Base-by-base conservation (phyloP, 2,888 invertebrate species). In the Aporophyla nigra region DNA sequence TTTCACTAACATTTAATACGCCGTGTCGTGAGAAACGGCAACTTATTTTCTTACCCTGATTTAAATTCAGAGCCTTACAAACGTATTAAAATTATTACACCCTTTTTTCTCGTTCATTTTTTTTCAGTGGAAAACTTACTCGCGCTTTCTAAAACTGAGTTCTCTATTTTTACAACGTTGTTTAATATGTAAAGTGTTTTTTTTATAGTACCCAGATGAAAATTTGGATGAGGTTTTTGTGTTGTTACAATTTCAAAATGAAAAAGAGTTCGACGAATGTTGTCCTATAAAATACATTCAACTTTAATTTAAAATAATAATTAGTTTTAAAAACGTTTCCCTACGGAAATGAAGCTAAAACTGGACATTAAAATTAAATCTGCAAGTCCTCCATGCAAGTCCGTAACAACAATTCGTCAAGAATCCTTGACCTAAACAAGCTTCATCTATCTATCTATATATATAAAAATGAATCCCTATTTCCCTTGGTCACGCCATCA, bases 31-130 rank as follows among this genome's bases (percentile, higher is more conserved):
- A 87, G 71, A 74, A 71, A 70, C 40, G 54, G 76, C 69, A 74
- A 79, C 73, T 82, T 75, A 75, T 82, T 85, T 76, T 70, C 76
- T 76, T 63, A 49, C 49, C 73, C 63, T 76, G 27, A 76, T 86
- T 87, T 85, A 74, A 86, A 85, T 86, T 79, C 74, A 73, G 51
- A 74, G 59, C 65, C 74, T 72, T 69, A 82, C 86, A 85, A 85
- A 85, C 72, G 68, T 85, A 82, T 82, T 82, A 73, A 78, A 82
- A 87, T 78, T 53, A 78, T 74, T 76, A 69, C 76, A 78, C 66
- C 53, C 61, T 62, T 70, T 79, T 70, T 54, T 43, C 16, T n/a
- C 27, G 49, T 54, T 59, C 58, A 27, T 54, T 69, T 68, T 81
- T n/a, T 77, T 49, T 53, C 40, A 40, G 24, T 68, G 19, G 54